Evolutionary conservation across 2,797 vertebrate genomes (phyloP), one percentile per base, ranked within the genome.

Genomic region (Neomorphus geoffroyi): DNA sequence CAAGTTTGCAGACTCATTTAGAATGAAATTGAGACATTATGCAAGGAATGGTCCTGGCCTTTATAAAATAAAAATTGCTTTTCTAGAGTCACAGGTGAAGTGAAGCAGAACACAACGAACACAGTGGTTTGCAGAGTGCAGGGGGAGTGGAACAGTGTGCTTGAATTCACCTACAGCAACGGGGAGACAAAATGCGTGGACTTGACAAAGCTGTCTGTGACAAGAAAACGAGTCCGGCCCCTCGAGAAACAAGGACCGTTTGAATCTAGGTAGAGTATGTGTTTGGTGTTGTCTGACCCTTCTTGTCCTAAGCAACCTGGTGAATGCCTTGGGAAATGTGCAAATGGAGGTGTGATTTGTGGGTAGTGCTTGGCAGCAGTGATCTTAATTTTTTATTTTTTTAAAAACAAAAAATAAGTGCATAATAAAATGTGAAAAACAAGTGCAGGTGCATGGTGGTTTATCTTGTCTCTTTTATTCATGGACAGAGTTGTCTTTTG

Each of bases 61-160:
- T 71, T 78, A 39, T 81, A 84, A 61, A 11, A 37, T 37, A 32
- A 54, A 48, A 58, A 48, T 83, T 71, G 56, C 22, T 83, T 87
- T 72, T 80, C 58, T 80, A 99, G 99, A 97, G 99, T 99, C 51
- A 99, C 98, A 0, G 99, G 98, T 0, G 99, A 99, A 97, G 99
- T 99, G 91, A 99, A 99, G 97, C 99, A 99, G 97, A 99, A 99
- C 87, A 1, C 92, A n/a, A 98, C 98, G 11, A 99, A 98, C 74
- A 98, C 98, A 0, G 99, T 99, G 96, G 99, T 98, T 78, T 99
- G 99, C 95, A 98, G 98, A 17, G 99, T 99, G 45, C 99, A 99
- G 94, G 99, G 99, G 2, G 99, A 99, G 96, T 99, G 99, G 99
- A 99, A 99, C 81, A 99, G 99, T 1, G 27, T 97, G 10, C 97